Percentiles rank a stretch among this genome's conserved stretches.
Conservation (phyloP, 2,113 vertebrate genomes). For the Ellobius talpinus region DNA sequence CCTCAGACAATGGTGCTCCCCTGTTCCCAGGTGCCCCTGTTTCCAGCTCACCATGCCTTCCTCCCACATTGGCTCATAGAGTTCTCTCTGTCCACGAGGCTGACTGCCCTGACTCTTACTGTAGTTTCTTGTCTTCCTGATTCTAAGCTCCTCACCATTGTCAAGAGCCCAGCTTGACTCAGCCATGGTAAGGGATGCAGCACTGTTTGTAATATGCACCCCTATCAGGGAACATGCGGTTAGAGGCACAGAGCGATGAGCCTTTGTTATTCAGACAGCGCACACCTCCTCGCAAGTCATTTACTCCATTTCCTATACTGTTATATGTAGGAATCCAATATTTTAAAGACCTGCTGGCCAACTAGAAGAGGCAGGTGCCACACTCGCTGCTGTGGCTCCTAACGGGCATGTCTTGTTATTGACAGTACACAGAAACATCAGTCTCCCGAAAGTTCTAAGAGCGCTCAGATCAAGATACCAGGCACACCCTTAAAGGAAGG, state of each 20-base stretch:
- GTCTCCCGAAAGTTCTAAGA: not conserved
- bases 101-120: not conserved
- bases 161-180: not conserved
- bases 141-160: not conserved
- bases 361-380: not conserved
- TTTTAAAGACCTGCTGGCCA: not conserved
- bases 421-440: not conserved
- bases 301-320: not conserved
- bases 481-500: not conserved
- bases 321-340: not conserved
- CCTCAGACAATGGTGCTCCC: too few species aligned
- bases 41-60: not conserved
- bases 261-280: not conserved
- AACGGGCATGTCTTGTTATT: not conserved
- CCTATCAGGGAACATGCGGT: not conserved
- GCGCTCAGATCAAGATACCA: not conserved
- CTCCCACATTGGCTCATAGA: not conserved
- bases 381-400: not conserved
- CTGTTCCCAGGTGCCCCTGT: not conserved
- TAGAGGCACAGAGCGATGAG: not conserved
- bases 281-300: not conserved
- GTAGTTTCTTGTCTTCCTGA: not conserved
- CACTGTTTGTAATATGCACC: not conserved
- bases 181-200: not conserved
- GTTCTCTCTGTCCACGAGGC: too few species aligned